A percentile compares a stretch with the other conserved stretches of the same genome.
Evolutionary conservation across 2,797 vertebrate species (phyloP).

Genomic region (Thripadectes ignobilis): DNA sequence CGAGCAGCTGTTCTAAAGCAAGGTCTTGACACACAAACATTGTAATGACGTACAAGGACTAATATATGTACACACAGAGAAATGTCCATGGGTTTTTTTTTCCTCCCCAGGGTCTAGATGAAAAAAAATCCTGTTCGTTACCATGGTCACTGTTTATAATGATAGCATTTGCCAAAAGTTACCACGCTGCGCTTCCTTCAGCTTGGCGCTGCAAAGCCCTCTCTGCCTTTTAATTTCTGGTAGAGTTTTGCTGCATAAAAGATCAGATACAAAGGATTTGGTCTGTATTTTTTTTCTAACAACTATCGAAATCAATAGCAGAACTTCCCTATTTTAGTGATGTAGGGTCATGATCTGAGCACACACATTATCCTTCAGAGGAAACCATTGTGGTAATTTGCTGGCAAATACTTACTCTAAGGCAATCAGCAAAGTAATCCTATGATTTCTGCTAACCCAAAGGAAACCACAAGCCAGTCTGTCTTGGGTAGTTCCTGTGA

Average conservation of each 20-base stretch:
- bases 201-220: not conserved
- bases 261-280: not conserved
- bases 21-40: constrained; percentile 34
- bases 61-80: constrained; percentile 1
- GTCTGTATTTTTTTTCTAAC: not conserved
- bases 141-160: not conserved
- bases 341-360: not conserved
- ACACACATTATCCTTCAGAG: not conserved
- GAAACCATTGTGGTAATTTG: constrained; percentile 11
- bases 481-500: constrained; percentile 51
- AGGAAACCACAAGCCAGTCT: constrained; percentile 33
- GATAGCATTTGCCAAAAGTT: not conserved
- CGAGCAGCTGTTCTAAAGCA: not conserved
- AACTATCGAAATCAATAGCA: not conserved
- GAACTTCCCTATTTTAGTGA: not conserved
- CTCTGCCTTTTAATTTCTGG: not conserved
- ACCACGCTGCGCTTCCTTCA: not conserved
- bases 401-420: not conserved
- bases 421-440: not conserved
- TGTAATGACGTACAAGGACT: not conserved
- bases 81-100: not conserved
- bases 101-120: not conserved
- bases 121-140: not conserved
- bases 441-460: constrained; percentile 13
- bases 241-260: not conserved